A percentile compares a stretch with the other conserved stretches of the same genome.
Conservation (phyloP, 2,888 invertebrate genomes). For the Dicranocentrus wangi region DNA sequence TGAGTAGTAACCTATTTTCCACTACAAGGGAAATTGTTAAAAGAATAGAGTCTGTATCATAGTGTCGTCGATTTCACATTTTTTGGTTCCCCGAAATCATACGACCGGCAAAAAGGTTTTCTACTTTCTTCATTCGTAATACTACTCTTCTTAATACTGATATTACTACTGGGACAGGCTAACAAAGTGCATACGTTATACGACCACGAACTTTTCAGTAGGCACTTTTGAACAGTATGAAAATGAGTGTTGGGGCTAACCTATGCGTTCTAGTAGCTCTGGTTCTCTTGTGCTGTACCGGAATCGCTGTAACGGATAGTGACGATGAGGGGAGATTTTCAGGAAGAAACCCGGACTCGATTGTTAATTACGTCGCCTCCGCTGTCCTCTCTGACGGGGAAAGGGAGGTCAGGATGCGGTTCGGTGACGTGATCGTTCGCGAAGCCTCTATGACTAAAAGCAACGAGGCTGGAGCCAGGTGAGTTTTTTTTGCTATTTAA, state of each 20-base stretch:
- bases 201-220: too few species aligned
- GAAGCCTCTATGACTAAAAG: slow-evolving; percentile 78
- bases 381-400: slow-evolving; percentile 83
- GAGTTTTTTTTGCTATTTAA: too few species aligned
- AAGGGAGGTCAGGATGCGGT: slow-evolving; percentile 80
- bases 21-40: too few species aligned
- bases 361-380: slow-evolving; percentile 80
- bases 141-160: too few species aligned
- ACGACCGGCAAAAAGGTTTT: too few species aligned
- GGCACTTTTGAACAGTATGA: not conserved
- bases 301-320: slow-evolving; percentile 31
- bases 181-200: too few species aligned
- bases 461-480: slow-evolving; percentile 57
- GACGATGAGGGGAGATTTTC: slow-evolving; percentile 2
- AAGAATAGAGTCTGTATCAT: too few species aligned
- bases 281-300: slow-evolving; percentile 21
- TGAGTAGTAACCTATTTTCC: too few species aligned
- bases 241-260: slow-evolving; percentile 22
- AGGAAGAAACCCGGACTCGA: not conserved
- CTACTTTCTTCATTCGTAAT: too few species aligned
- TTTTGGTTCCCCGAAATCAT: too few species aligned
- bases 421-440: slow-evolving; percentile 80
- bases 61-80: too few species aligned
- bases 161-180: too few species aligned
- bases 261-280: slow-evolving; percentile 9